Percentiles rank a stretch among this genome's conserved stretches.
Conservation (phyloP, 2,888 invertebrate species). For the Lottia scabra region DNA sequence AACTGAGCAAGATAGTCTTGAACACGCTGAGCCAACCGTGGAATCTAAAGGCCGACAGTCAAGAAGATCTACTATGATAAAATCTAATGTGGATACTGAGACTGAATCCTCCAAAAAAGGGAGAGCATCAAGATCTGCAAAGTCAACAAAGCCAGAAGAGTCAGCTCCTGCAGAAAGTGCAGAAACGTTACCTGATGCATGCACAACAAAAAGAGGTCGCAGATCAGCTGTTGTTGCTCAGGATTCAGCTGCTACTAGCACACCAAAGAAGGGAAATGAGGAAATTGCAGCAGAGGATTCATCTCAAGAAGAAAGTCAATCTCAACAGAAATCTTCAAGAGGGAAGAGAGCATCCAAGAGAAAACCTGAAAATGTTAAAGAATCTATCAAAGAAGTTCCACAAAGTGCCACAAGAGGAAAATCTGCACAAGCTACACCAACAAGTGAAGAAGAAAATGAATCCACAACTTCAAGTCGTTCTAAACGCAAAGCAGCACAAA, state of each 20-base stretch:
- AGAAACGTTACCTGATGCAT: neutral
- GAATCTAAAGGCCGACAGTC: neutral
- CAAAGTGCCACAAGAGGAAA: constrained; percentile 1
- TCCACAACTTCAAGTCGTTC: neutral
- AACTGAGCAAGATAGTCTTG: neutral
- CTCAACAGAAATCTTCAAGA: neutral
- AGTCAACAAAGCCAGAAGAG: constrained; percentile 2
- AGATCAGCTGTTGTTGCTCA: constrained; percentile 25
- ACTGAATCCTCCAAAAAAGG: neutral
- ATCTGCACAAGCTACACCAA: neutral
- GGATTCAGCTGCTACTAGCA: constrained; percentile 9
- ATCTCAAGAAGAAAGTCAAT: neutral
- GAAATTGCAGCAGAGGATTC: neutral
- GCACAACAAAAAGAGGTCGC: constrained; percentile 17
- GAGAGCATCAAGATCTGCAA: neutral
- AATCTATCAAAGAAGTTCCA: neutral
- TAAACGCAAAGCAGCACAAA: neutral
- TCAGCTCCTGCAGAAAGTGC: neutral
- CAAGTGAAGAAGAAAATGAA: neutral
- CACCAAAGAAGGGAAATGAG: neutral
- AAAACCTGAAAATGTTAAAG: neutral
- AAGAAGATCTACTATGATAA: neutral
- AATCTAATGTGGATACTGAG: neutral
- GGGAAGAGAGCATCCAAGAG: neutral
- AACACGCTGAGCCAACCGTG: neutral